These are phyloP conservation scores for Calephelis virginiensis DNA, from an alignment of 1,140 invertebrate species.

Conservation along the genomic window DNA sequence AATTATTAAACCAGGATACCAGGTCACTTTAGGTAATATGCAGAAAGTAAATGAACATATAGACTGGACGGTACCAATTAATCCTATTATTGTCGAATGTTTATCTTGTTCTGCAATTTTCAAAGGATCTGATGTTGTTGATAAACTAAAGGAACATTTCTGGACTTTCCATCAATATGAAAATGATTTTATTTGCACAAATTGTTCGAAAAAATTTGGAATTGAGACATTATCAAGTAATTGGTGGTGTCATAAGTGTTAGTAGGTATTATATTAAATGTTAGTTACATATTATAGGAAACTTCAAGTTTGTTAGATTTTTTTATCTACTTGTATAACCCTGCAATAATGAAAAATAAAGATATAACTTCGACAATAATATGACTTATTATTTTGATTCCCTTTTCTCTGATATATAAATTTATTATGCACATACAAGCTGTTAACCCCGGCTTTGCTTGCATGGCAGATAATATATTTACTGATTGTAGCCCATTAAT, in stretches of 20 bases:
- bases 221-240: conserved; percentile 32
- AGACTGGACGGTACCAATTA: background rate
- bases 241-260: conserved; percentile 44
- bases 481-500: too few species aligned
- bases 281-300: too few species aligned
- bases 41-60: background rate
- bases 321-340: too few species aligned
- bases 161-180: conserved; percentile 32
- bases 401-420: too few species aligned
- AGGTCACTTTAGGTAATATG: conserved; percentile 20
- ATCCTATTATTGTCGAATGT: conserved; percentile 33
- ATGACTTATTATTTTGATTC: too few species aligned
- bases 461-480: too few species aligned
- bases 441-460: too few species aligned
- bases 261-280: background rate
- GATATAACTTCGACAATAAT: too few species aligned
- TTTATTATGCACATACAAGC: too few species aligned
- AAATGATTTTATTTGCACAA: conserved; percentile 40
- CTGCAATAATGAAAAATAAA: too few species aligned
- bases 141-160: conserved; percentile 33
- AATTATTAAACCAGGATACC: conserved; percentile 32
- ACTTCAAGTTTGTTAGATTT: too few species aligned
- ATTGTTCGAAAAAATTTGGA: conserved; percentile 35
- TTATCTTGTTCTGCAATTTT: conserved; percentile 30
- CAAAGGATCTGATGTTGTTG: conserved; percentile 7